Conservation (phyloP, 2,888 invertebrate species). For the Xestia ashworthii region DNA sequence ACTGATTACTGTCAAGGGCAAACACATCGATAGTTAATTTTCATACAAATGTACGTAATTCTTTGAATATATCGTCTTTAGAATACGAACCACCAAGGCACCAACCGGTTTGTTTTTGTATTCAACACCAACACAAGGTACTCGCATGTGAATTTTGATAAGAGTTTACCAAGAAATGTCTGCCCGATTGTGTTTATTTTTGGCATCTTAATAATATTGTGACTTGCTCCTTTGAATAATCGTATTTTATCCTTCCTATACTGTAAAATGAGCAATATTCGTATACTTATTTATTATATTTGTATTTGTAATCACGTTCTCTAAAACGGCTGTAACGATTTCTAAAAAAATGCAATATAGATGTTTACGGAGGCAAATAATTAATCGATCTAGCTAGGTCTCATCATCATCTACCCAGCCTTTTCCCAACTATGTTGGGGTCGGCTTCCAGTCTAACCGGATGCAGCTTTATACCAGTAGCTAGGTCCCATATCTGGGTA, state of each 20-base stretch:
- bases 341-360: not conserved
- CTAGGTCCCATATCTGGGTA: not conserved
- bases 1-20: slow-evolving; percentile 47
- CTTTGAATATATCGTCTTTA: slow-evolving; percentile 45
- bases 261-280: not conserved
- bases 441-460: no score
- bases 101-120: slow-evolving; percentile 23
- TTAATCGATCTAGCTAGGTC: not conserved
- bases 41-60: slow-evolving; percentile 63
- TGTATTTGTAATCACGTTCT: not conserved
- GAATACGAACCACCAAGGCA: slow-evolving; percentile 29
- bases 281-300: not conserved
- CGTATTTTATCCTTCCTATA: not conserved
- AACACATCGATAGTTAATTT: slow-evolving; percentile 51
- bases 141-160: slow-evolving; percentile 56
- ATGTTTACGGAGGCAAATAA: not conserved
- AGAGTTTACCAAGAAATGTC: slow-evolving; percentile 50
- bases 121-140: slow-evolving; percentile 35
- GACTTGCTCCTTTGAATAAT: slow-evolving; percentile 26
- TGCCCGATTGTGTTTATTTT: slow-evolving; percentile 51
- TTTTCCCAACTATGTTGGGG: no score
- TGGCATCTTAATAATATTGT: slow-evolving; percentile 20
- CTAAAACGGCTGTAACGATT: no score
- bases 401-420: not conserved
- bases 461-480: not conserved